These are phyloP conservation scores for Premnoplex brunnescens DNA, from an alignment of 2,797 vertebrate species.

Conservation along the genomic window DNA sequence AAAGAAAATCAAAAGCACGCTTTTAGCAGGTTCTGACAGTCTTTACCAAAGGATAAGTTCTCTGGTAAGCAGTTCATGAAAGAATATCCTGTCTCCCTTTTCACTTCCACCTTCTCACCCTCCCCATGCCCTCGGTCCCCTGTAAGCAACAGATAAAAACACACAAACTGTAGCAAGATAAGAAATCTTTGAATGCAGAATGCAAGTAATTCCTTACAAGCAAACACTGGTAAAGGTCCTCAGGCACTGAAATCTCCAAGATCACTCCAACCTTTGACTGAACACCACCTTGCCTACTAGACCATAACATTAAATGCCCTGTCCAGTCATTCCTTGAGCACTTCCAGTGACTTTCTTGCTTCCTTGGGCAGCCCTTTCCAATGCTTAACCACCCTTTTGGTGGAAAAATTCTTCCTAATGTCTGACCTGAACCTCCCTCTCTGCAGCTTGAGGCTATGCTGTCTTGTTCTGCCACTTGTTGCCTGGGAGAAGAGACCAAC, in stretches of 20 bases:
- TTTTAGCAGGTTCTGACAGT: not conserved
- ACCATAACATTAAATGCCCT: not conserved
- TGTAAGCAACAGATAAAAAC: not conserved
- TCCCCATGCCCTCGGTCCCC: accelerated
- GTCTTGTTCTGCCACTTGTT: not conserved
- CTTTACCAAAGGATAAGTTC: not conserved
- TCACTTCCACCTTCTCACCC: not conserved
- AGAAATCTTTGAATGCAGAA: not conserved
- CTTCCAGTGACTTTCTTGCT: not conserved
- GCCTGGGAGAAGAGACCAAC: not conserved
- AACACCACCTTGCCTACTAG: not conserved
- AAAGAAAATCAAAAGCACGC: slow-evolving; percentile 5
- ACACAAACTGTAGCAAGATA: not conserved
- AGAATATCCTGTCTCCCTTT: not conserved
- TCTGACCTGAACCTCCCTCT: no score
- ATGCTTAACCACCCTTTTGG: not conserved
- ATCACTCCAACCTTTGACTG: not conserved
- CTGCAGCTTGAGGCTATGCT: not conserved
- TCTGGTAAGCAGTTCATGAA: not conserved
- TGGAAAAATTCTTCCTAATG: not conserved
- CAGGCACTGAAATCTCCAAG: not conserved
- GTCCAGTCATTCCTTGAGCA: not conserved
- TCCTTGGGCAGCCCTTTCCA: not conserved
- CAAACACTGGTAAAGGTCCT: not conserved
- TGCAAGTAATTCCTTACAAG: not conserved